A percentile compares a stretch with the other conserved stretches of the same genome.
Conservation (phyloP, 2,888 invertebrate genomes). For the Campoletis raptor region DNA sequence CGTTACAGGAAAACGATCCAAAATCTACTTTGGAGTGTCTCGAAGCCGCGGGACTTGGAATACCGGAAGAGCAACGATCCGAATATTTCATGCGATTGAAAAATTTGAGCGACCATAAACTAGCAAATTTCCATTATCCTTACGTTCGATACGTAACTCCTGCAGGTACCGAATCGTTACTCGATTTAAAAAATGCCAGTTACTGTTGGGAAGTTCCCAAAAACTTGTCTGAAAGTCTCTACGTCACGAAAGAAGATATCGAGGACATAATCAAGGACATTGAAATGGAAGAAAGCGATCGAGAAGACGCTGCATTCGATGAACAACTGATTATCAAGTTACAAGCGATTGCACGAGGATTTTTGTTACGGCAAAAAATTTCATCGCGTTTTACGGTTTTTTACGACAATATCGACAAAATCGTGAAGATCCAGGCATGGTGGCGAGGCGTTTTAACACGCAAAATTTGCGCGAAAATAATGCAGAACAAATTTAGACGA, state of each 20-base stretch:
- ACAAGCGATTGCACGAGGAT: slow-evolving; percentile 88
- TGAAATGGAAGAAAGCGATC: slow-evolving; percentile 58
- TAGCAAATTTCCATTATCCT: slow-evolving; percentile 73
- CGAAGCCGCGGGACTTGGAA: slow-evolving; percentile 72
- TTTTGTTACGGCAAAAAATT: slow-evolving; percentile 86
- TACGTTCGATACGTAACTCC: slow-evolving; percentile 77
- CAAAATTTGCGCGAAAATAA: slow-evolving; percentile 84
- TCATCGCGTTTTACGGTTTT: slow-evolving; percentile 84
- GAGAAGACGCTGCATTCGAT: slow-evolving; percentile 76
- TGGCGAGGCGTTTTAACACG: slow-evolving; percentile 87
- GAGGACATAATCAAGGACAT: slow-evolving; percentile 72
- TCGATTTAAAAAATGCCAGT: slow-evolving; percentile 76
- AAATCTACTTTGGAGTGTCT: slow-evolving; percentile 75
- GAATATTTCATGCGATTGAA: slow-evolving; percentile 75
- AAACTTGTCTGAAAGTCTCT: slow-evolving; percentile 75
- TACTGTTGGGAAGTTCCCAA: slow-evolving; percentile 81
- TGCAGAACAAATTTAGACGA: slow-evolving; percentile 84
- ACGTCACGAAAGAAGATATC: slow-evolving; percentile 79
- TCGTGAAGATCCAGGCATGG: slow-evolving; percentile 88
- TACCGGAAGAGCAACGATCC: slow-evolving; percentile 72
- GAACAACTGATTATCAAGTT: slow-evolving; percentile 86
- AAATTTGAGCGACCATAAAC: slow-evolving; percentile 70
- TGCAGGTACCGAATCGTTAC: slow-evolving; percentile 76
- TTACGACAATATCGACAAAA: slow-evolving; percentile 83
- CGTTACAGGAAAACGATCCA: slow-evolving; percentile 75